phyloP scores from a whole-genome alignment of 2,113 vertebrate species.

The Catharus fuscescens region DNA sequence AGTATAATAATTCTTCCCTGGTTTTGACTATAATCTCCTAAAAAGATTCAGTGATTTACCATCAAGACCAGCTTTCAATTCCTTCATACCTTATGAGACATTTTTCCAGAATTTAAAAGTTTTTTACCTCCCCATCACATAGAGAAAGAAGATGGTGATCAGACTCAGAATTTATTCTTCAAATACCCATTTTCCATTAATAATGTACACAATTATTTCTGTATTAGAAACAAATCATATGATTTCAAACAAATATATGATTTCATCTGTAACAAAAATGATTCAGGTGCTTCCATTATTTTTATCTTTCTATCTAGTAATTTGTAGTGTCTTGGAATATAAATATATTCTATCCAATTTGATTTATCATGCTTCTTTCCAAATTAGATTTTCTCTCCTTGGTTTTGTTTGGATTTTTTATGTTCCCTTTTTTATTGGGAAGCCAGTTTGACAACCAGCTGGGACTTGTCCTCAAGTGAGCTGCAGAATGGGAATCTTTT shows the following conservation, averaged over 20 bases:
- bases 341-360: not conserved
- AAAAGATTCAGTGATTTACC: not conserved
- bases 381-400: not conserved
- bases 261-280: not conserved
- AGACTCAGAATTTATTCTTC: not conserved
- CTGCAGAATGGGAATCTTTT: not conserved
- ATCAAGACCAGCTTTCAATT: not conserved
- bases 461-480: not conserved
- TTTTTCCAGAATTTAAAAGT: not conserved
- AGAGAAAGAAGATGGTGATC: not conserved
- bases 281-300: not conserved
- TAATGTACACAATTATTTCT: not conserved
- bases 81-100: not conserved
- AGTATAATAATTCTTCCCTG: not conserved
- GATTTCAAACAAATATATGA: not conserved
- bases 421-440: not conserved
- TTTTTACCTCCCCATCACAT: not conserved
- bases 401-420: not conserved
- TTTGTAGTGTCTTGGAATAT: not conserved
- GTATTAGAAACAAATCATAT: not conserved
- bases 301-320: not conserved
- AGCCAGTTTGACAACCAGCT: not conserved
- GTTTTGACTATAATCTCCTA: not conserved
- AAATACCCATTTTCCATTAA: not conserved
- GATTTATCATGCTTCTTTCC: not conserved